These are phyloP conservation scores for Neelides folsomi DNA, from an alignment of 2,888 invertebrate species.

Conservation along the genomic window DNA sequence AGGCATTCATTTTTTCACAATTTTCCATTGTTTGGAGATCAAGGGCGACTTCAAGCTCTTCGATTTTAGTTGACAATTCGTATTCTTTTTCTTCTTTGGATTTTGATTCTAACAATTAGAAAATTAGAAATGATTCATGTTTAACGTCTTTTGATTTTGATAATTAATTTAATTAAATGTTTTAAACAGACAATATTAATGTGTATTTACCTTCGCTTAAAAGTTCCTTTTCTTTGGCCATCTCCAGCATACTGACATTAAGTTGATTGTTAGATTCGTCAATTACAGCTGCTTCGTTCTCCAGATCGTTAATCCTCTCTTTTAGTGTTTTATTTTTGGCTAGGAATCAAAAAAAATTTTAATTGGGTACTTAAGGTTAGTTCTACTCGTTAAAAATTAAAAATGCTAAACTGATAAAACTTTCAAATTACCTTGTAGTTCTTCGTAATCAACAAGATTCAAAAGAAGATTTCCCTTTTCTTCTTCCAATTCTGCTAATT, in stretches of 20 bases:
- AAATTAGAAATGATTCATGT: too few relatives aligned
- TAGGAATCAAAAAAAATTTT: conserved; percentile 6
- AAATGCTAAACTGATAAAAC: too few relatives aligned
- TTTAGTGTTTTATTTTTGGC: conserved; percentile 10
- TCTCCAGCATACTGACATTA: background rate
- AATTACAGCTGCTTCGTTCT: conserved; percentile 10
- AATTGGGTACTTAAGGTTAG: too few relatives aligned
- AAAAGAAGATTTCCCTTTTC: conserved; percentile 83
- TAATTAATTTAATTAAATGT: too few relatives aligned
- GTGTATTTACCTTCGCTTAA: too few relatives aligned
- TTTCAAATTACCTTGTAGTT: conserved; percentile 46
- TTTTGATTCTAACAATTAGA: too few relatives aligned
- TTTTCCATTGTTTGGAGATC: conserved; percentile 38
- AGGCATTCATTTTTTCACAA: conserved; percentile 42
- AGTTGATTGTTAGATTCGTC: background rate
- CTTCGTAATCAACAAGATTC: conserved; percentile 66
- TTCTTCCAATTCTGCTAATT: conserved; percentile 68
- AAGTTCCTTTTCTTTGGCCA: too few relatives aligned
- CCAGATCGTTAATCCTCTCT: conserved; percentile 12
- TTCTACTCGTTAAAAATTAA: too few relatives aligned
- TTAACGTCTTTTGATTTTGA: too few relatives aligned
- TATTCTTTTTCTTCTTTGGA: too few relatives aligned
- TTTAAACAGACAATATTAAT: too few relatives aligned
- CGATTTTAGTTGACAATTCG: conserved; percentile 37
- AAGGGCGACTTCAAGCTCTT: conserved; percentile 44